Evolutionary conservation across 2,113 vertebrate species (phyloP), one percentile per base, ranked within the genome.

Genomic region (Polypterus bichir): DNA sequence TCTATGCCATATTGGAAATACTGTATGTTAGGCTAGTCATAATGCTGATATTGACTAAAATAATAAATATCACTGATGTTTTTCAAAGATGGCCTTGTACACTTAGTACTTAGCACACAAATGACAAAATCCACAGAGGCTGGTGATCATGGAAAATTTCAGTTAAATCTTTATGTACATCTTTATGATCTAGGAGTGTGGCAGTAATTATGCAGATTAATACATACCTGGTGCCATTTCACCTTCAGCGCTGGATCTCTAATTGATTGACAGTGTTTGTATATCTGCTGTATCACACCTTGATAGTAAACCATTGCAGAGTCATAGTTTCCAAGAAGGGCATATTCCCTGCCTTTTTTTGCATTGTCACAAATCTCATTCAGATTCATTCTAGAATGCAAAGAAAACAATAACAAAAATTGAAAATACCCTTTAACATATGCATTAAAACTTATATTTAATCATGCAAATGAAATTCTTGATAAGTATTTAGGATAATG

Each of bases 241-340:
- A 87, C 79, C 74, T 92, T 95, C 52, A 93, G 70, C 10, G 91
- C 86, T 4, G 95, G 94, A 76, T 98, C 96, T 75, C 86, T 81
- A 72, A 98, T 77, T 0, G 85, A 83, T 76, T 89, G 91, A 60
- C 88, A 91, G 60, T 97, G 91, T 66, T 92, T 92, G 61, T 95
- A 88, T 76, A 99, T 97, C 79, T 98, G 93, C 46, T 98, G 93
- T 62, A 97, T 87, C 67, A 98, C 94, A 9, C 95, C 96, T 71
- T 97, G 92, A 73, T 98, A 98, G 77, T 99, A 99, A 0, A 98
- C 92, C 73, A 92, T 83, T 9, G 96, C 94, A 3, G 95, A 94
- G 74, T 99, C 96, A 3, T 99, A 98, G 78, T 95, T 97, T 57
- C 96, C 96, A 64, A 99, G 88, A 54, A 99, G 78, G 5, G 95